Base-by-base conservation (phyloP, 2,797 vertebrate species). In the Neoniphon sammara region DNA sequence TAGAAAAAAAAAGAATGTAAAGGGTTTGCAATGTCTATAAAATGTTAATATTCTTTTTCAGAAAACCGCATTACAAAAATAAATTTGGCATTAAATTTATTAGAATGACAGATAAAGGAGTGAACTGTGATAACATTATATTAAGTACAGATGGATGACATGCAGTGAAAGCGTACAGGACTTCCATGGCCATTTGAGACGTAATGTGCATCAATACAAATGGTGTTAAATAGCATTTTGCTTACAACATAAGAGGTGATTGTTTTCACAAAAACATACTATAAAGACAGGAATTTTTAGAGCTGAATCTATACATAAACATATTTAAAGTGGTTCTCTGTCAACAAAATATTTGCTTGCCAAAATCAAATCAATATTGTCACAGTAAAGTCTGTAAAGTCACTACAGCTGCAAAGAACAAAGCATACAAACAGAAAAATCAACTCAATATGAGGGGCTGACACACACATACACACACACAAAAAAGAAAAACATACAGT, bases 151-250 rank as follows among this genome's bases (percentile, higher is more conserved):
- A 81, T 27, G 17, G 65, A 83, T 74, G 83, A 79, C 88, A 90
- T 89, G 87, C 88, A 87, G 80, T 77, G 78, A 86, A 79, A 76
- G 78, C 71, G 82, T 70, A 84, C 79, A 79, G 50, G 2, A 66
- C 75, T 17, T 14, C 76, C 31, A 53, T 63, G 71, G 69, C n/a
- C 31, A 39, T 69, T 68, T 18, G 31, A 80, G 65, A 88, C 53
- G 31, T 49, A 59, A 75, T 21, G 57, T 57, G 66, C 17, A 36
- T 52, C 14, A 14, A 46, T 30, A 65, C 20, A 56, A 70, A 73
- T 17, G 56, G 50, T 63, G 17, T 27, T 58, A 65, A 77, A 75
- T 73, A 66, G 78, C 69, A 63, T 69, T 18, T 52, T 18, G 8
- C 54, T 66, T 67, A 21, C 2, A 67, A 77, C 62, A 78, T 39